Percentiles rank a stretch among this genome's conserved stretches.
These are phyloP conservation scores for Hydropotes inermis DNA, from an alignment of 2,113 vertebrate genomes.

Conservation along the genomic window DNA sequence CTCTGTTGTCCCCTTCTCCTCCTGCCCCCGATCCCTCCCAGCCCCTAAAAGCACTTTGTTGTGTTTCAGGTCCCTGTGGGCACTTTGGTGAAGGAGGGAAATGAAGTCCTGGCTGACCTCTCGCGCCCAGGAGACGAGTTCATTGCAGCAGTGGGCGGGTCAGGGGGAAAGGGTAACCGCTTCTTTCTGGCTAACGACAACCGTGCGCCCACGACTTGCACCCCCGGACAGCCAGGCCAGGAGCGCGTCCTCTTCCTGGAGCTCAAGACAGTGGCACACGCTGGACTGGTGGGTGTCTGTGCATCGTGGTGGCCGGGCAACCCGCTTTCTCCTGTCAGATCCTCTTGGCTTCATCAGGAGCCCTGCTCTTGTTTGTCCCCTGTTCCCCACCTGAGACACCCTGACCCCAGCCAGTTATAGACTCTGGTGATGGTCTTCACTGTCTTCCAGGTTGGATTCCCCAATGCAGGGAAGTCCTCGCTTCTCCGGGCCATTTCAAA, in stretches of 20 bases:
- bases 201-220: constrained; percentile 85
- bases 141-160: constrained; percentile 88
- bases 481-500: constrained; percentile 92
- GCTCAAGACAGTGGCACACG: constrained; percentile 94
- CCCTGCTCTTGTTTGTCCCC: no score
- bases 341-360: neutral
- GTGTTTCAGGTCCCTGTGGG: constrained; percentile 90
- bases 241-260: constrained; percentile 89
- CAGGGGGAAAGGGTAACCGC: constrained; percentile 94
- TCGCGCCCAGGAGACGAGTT: constrained; percentile 86
- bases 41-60: fast-evolving
- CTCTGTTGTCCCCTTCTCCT: no score
- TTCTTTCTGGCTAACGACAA: constrained; percentile 96
- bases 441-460: constrained; percentile 91
- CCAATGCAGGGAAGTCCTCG: constrained; percentile 96
- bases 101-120: constrained; percentile 85
- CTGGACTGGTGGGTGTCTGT: constrained; percentile 88
- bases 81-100: constrained; percentile 92
- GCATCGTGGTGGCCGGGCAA: fast-evolving
- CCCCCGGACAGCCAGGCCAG: constrained; percentile 87
- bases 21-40: neutral
- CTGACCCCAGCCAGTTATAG: neutral
- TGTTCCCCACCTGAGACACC: neutral
- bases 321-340: fast-evolving
- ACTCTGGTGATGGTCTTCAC: neutral